Evolutionary conservation across 2,888 invertebrate genomes (phyloP).

Genomic region (Parasteatoda lunata): DNA sequence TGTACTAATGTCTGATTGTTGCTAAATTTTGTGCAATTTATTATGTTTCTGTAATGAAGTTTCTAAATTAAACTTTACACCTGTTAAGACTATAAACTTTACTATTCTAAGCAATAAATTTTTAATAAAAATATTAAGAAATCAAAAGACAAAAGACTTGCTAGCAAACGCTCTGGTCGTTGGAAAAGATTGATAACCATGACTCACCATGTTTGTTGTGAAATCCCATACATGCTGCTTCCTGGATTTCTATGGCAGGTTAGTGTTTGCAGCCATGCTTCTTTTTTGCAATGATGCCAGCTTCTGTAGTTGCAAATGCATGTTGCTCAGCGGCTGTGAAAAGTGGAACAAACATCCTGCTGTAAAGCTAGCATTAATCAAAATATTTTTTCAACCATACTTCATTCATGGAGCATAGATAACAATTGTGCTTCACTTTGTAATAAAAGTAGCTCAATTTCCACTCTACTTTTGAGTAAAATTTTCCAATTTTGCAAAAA

Average conservation of each 20-base stretch:
- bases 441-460: too few species aligned
- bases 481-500: too few species aligned
- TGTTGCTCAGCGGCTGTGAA: slow-evolving; percentile 28
- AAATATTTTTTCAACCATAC: too few species aligned
- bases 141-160: slow-evolving; percentile 56
- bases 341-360: neutral
- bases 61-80: too few species aligned
- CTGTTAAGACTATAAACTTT: neutral
- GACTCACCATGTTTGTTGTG: slow-evolving; percentile 69
- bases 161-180: slow-evolving; percentile 61
- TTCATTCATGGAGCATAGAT: too few species aligned
- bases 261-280: slow-evolving; percentile 36
- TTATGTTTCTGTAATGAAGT: too few species aligned
- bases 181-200: slow-evolving; percentile 65
- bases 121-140: slow-evolving; percentile 49
- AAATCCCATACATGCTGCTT: slow-evolving; percentile 66
- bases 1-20: too few species aligned
- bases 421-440: too few species aligned
- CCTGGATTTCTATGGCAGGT: slow-evolving; percentile 69
- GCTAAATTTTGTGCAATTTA: too few species aligned
- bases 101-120: slow-evolving; percentile 29
- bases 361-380: neutral
- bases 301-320: slow-evolving; percentile 57
- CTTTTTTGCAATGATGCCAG: neutral
- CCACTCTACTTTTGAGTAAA: too few species aligned